phyloP scores from a whole-genome alignment of 2,797 vertebrate species.

The Streptopelia turtur region DNA sequence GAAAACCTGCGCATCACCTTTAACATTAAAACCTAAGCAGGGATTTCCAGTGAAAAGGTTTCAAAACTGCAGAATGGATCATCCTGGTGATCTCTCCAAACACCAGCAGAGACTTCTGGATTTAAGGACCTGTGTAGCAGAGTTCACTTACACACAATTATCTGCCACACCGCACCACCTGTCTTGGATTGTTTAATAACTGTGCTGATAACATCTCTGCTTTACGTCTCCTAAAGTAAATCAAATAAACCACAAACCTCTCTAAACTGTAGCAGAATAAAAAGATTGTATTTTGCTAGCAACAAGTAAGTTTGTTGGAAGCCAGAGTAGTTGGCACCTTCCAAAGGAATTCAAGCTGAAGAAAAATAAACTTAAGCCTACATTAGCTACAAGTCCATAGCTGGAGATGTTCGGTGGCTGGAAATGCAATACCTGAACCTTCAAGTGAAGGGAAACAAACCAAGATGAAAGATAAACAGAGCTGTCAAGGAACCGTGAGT shows the following conservation, averaged over 20 bases:
- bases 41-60: neutral
- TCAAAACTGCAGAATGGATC: neutral
- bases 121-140: neutral
- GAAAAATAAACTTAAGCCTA: slow-evolving; percentile 1
- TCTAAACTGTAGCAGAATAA: neutral
- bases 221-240: neutral
- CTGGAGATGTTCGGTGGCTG: neutral
- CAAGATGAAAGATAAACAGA: neutral
- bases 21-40: neutral
- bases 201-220: neutral
- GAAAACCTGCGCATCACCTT: neutral
- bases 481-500: neutral
- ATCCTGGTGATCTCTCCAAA: neutral
- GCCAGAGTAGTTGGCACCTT: neutral
- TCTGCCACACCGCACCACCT: neutral
- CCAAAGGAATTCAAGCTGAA: neutral
- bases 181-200: neutral
- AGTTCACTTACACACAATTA: neutral
- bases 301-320: neutral
- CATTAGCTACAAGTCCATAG: neutral
- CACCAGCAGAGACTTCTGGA: neutral
- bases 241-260: slow-evolving; percentile 34
- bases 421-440: neutral
- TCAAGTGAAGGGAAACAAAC: neutral
- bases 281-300: neutral